Evolutionary conservation across 2,797 vertebrate species (phyloP).

Genomic region (Serranus cabrilla): DNA sequence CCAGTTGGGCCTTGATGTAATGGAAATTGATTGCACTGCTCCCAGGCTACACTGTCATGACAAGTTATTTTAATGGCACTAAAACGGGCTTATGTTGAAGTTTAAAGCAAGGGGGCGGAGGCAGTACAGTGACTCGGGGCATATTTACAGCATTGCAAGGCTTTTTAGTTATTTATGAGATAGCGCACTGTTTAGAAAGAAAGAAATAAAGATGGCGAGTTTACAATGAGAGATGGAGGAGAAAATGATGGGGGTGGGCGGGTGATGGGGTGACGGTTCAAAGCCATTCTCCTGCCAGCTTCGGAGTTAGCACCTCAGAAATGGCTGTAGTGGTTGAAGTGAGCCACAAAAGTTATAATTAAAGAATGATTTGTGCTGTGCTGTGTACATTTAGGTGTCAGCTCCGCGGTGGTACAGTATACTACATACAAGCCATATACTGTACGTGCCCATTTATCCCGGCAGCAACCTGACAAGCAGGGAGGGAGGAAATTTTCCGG

Average conservation of each 20-base stretch:
- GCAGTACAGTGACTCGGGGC: conserved; percentile 56
- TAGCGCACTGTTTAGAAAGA: conserved; percentile 22
- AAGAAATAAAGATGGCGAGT: conserved; percentile 10
- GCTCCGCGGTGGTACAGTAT: conserved; percentile 41
- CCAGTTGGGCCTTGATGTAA: conserved; percentile 79
- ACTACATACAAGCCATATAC: conserved; percentile 44
- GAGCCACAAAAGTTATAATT: conserved; percentile 67
- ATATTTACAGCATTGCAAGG: conserved; percentile 55
- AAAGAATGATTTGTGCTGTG: conserved; percentile 77
- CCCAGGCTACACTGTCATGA: conserved; percentile 78
- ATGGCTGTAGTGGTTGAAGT: conserved; percentile 23
- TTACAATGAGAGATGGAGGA: conserved; percentile 28
- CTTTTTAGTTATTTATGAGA: conserved; percentile 71
- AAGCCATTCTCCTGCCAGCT: conserved; percentile 40
- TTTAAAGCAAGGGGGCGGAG: conserved; percentile 62
- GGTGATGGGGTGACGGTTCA: conserved; percentile 35
- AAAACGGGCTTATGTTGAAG: conserved; percentile 76
- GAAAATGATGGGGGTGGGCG: conserved; percentile 27
- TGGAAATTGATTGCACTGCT: conserved; percentile 83
- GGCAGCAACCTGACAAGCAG: conserved; percentile 50
- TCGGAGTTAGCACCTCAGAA: conserved; percentile 37
- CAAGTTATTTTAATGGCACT: conserved; percentile 81
- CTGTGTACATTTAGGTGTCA: conserved; percentile 55
- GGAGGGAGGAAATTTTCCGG: conserved; percentile 51
- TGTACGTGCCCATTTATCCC: conserved; percentile 56